Evolutionary conservation across 2,888 invertebrate genomes (phyloP).

Genomic region (Kryphioiulus occultus): DNA sequence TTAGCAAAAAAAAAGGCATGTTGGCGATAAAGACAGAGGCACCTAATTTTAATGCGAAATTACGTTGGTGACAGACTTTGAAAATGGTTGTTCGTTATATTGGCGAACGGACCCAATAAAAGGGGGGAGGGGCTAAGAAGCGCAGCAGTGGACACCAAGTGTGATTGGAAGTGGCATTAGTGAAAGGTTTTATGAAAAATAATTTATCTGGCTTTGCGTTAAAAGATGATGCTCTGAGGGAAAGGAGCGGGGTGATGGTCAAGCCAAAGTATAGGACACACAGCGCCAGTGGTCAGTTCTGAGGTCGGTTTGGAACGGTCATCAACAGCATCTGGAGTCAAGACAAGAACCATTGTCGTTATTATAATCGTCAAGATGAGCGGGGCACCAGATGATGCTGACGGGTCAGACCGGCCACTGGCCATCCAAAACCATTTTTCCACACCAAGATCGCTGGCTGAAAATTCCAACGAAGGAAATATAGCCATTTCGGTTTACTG

Average conservation of each 20-base stretch:
- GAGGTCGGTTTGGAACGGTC: background rate
- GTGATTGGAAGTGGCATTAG: constrained; percentile 9
- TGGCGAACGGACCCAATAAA: background rate
- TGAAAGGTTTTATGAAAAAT: background rate
- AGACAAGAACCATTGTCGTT: constrained; percentile 23
- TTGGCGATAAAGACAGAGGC: background rate
- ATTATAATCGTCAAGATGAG: constrained; percentile 9
- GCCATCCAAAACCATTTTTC: background rate
- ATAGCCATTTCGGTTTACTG: background rate
- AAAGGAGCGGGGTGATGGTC: background rate
- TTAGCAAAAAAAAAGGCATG: background rate
- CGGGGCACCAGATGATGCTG: constrained; percentile 17
- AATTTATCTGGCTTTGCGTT: background rate
- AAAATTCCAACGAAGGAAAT: background rate
- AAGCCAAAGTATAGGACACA: background rate
- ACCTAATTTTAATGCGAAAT: background rate
- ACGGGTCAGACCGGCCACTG: background rate
- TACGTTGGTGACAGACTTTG: constrained; percentile 8
- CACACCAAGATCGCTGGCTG: background rate
- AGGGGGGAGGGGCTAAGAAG: background rate
- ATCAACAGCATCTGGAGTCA: constrained; percentile 16
- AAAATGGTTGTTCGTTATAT: background rate
- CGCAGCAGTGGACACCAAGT: background rate
- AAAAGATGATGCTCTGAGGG: background rate
- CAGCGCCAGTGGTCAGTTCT: background rate